phyloP scores from a whole-genome alignment of 2,888 invertebrate genomes.

The Ennomos fuscantarius region DNA sequence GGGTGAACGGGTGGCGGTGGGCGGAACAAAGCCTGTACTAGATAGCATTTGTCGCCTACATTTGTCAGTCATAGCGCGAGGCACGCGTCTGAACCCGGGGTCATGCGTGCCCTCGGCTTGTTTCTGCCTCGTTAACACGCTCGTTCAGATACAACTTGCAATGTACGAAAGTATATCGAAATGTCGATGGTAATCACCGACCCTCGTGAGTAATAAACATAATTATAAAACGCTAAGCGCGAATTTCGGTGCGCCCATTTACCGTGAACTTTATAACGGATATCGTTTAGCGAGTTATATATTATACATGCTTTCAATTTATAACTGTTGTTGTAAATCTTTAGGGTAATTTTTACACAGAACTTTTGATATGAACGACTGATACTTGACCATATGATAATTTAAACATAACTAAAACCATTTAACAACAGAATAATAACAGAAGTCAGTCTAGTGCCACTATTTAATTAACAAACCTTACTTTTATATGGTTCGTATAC shows the following conservation, averaged over 20 bases:
- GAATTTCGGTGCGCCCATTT: conserved; percentile 30
- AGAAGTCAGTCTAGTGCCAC: conserved; percentile 17
- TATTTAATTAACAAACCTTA: conserved; percentile 33
- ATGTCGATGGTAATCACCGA: conserved; percentile 48
- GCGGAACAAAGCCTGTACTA: conserved; percentile 45
- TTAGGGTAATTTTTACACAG: conserved; percentile 3
- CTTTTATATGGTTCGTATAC: conserved; percentile 46
- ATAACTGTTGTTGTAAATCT: conserved; percentile 18
- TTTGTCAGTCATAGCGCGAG: conserved; percentile 47
- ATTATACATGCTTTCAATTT: conserved; percentile 23
- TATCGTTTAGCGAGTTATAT: conserved; percentile 28
- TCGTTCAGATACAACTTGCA: conserved; percentile 56
- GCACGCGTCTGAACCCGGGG: conserved; percentile 67
- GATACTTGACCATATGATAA: neutral
- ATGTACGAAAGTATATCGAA: conserved; percentile 51
- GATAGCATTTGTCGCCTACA: conserved; percentile 60
- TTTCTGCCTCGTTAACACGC: conserved; percentile 67
- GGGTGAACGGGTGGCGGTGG: conserved; percentile 33
- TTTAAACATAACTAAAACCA: neutral
- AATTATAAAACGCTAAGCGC: conserved; percentile 29
- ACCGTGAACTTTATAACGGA: conserved; percentile 31
- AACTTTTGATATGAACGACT: conserved; percentile 14
- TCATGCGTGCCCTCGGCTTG: conserved; percentile 60
- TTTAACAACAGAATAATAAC: conserved; percentile 11
- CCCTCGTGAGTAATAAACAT: conserved; percentile 36